These are phyloP conservation scores for Phyllostomus discolor DNA, from an alignment of 2,113 vertebrate species.

Conservation along the genomic window DNA sequence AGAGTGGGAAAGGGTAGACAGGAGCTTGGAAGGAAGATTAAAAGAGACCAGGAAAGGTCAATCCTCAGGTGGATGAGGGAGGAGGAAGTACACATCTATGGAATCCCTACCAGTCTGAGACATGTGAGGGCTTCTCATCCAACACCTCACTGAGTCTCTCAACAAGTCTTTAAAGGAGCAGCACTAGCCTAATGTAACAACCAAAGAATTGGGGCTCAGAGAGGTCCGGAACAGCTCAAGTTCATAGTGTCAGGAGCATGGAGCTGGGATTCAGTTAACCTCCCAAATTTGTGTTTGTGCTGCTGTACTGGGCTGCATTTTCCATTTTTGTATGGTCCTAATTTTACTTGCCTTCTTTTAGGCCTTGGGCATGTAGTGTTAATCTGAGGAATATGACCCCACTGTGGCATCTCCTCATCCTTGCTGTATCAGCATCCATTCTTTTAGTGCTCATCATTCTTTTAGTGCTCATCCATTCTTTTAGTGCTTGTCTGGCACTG, in stretches of 20 bases:
- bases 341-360: background rate
- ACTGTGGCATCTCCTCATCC: no score
- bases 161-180: background rate
- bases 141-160: background rate
- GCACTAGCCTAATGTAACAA: rapidly evolving
- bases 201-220: background rate
- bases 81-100: no score
- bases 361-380: background rate
- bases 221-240: background rate
- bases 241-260: rapidly evolving
- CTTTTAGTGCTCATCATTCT: rapidly evolving
- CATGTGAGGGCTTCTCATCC: background rate
- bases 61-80: rapidly evolving
- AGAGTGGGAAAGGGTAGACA: background rate
- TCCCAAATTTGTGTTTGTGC: background rate
- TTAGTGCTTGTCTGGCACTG: rapidly evolving
- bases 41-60: background rate
- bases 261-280: background rate
- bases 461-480: rapidly evolving
- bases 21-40: no score
- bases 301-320: background rate
- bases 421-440: rapidly evolving
- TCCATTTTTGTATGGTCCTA: rapidly evolving
- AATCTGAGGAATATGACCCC: background rate
- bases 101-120: rapidly evolving